Conservation (phyloP, 2,113 vertebrate genomes). For the Vireo altiloquus region DNA sequence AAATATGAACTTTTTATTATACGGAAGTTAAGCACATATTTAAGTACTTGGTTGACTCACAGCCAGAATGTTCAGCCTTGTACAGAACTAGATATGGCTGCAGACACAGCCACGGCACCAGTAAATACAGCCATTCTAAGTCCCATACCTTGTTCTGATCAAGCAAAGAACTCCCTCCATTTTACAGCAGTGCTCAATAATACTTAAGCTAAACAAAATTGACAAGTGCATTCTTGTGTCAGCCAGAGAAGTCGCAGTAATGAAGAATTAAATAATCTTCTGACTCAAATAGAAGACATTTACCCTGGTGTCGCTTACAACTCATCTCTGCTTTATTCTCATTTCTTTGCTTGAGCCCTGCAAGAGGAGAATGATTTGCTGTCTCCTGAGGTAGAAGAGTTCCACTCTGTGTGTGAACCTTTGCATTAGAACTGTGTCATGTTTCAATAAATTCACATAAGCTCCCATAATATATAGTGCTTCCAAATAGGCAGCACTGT, state of each 20-base stretch:
- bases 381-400: background rate
- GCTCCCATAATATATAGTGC: constrained; percentile 27
- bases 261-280: background rate
- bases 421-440: background rate
- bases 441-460: constrained; percentile 9
- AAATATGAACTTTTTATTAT: background rate
- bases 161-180: background rate
- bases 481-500: constrained; percentile 58
- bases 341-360: background rate
- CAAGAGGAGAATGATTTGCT: background rate
- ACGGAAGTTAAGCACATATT: background rate
- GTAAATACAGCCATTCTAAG: background rate
- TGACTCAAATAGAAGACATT: background rate
- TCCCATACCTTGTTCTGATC: background rate
- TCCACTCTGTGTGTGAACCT: background rate
- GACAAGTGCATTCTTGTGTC: background rate
- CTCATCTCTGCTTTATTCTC: background rate
- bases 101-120: background rate
- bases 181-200: background rate
- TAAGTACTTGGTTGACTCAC: constrained; percentile 7
- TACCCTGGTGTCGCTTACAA: background rate
- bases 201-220: background rate
- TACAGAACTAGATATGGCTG: background rate
- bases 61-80: background rate
- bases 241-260: background rate